Evolutionary conservation across 2,113 vertebrate species (phyloP).

Genomic region (Ciconia stormi): DNA sequence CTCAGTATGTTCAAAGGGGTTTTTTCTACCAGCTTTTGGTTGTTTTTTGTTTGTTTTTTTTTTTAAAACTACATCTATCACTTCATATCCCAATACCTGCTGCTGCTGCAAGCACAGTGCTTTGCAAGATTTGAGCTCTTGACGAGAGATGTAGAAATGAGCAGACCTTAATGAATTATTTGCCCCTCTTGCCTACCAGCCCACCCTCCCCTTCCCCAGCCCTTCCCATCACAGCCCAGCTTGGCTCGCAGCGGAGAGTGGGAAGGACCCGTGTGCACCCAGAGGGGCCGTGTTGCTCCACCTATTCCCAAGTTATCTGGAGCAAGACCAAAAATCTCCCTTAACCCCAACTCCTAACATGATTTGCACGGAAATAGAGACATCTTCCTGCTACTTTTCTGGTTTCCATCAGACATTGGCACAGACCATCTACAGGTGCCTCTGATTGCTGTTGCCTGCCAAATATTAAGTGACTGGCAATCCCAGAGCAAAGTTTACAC

Average conservation of each 20-base stretch:
- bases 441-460: neutral
- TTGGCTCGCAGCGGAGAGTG: neutral
- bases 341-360: neutral
- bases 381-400: neutral
- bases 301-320: neutral
- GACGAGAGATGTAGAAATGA: neutral
- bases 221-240: neutral
- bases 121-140: neutral
- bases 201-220: neutral
- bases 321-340: neutral
- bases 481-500: constrained; percentile 49
- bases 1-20: neutral
- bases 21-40: no score
- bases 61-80: neutral
- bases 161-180: neutral
- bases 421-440: neutral
- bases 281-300: neutral
- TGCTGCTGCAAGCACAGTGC: neutral
- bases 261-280: neutral
- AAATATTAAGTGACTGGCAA: neutral
- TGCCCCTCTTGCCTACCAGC: neutral
- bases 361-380: neutral
- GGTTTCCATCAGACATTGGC: neutral
- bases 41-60: no score
- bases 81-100: neutral